Conservation (phyloP, 2,888 invertebrate genomes). For the Tyria jacobaeae region DNA sequence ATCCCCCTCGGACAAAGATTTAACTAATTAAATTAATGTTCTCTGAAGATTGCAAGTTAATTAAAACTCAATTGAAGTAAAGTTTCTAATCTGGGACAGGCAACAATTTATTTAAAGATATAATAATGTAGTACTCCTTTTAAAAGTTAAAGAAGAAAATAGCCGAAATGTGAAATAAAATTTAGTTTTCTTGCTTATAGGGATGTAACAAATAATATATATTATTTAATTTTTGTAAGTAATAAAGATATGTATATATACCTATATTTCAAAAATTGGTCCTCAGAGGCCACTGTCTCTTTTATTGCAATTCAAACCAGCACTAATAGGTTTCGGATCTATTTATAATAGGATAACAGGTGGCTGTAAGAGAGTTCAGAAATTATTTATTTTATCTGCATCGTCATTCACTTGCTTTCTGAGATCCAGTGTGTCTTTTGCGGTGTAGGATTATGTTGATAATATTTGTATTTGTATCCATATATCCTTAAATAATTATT, state of each 20-base stretch:
- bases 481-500: too few relatives aligned
- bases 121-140: constrained; percentile 18
- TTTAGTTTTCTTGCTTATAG: neutral
- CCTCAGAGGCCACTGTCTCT: too few relatives aligned
- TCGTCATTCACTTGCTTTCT: neutral
- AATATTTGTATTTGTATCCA: too few relatives aligned
- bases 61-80: constrained; percentile 49
- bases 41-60: constrained; percentile 41
- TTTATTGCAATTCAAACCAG: too few relatives aligned
- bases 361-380: neutral
- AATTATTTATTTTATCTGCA: neutral
- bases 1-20: constrained; percentile 29
- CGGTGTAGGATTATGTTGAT: neutral
- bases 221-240: too few relatives aligned
- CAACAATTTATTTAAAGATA: constrained; percentile 40
- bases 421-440: neutral
- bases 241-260: too few relatives aligned
- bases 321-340: neutral
- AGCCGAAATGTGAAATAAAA: neutral
- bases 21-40: constrained; percentile 46
- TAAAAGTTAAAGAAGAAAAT: neutral
- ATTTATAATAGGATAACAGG: neutral
- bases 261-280: too few relatives aligned
- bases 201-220: neutral
- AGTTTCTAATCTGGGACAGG: constrained; percentile 42